A percentile compares a stretch with the other conserved stretches of the same genome.
Evolutionary conservation across 2,113 vertebrate genomes (phyloP).

Genomic region (Rhizomys pruinosus): DNA sequence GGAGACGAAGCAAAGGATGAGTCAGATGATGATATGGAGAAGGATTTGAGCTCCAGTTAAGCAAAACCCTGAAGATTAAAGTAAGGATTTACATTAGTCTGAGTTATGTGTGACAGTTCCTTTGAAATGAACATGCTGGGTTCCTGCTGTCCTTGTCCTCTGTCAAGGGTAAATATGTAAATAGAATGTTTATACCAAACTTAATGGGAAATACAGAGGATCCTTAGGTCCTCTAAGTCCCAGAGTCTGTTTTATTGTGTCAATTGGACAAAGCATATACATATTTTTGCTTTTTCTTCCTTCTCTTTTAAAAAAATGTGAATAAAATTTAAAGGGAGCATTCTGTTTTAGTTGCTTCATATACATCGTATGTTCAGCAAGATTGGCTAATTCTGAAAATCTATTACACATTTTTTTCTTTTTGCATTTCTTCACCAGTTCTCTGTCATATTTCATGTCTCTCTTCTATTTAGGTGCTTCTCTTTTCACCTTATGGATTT

Average conservation of each 20-base stretch:
- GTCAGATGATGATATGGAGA: background rate
- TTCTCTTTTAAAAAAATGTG: background rate
- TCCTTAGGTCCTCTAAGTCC: background rate
- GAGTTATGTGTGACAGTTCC: background rate
- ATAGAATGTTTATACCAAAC: background rate
- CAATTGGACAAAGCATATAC: background rate
- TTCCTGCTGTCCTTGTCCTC: background rate
- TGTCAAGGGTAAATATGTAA: background rate
- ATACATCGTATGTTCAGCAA: constrained; percentile 22
- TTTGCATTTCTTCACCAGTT: constrained; percentile 26
- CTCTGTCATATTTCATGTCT: constrained; percentile 44
- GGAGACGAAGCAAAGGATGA: background rate
- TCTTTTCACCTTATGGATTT: background rate
- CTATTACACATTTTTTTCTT: constrained; percentile 18
- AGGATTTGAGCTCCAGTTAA: background rate
- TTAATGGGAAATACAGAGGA: background rate
- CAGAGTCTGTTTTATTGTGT: background rate
- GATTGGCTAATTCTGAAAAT: constrained; percentile 62
- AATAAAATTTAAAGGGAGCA: constrained; percentile 5
- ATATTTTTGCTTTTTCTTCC: background rate
- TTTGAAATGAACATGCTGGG: background rate
- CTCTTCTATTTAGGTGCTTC: constrained; percentile 29
- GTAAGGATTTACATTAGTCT: background rate
- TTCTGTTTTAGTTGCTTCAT: constrained; percentile 63
- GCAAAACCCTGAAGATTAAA: background rate